phyloP scores from a whole-genome alignment of 2,113 vertebrate genomes.

The Cyanoramphus novaezelandiae region DNA sequence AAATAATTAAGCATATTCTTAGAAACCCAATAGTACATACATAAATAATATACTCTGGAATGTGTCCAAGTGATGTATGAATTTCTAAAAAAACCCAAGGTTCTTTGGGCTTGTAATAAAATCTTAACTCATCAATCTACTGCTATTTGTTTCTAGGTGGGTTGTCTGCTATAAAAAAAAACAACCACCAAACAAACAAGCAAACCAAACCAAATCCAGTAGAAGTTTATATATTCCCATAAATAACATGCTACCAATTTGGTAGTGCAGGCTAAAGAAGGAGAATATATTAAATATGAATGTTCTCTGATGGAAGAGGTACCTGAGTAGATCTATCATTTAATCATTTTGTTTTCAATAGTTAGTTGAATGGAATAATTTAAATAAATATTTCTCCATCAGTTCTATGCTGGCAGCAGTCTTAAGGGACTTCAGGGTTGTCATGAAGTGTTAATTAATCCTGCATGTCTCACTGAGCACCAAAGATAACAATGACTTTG shows the following conservation, averaged over 20 bases:
- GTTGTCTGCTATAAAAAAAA: not conserved
- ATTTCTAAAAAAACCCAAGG: not conserved
- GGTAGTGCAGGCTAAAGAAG: not conserved
- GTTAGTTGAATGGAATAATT: not conserved
- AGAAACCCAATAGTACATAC: not conserved
- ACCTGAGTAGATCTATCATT: not conserved
- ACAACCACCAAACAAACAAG: not conserved
- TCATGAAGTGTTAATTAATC: not conserved
- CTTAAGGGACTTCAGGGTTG: not conserved
- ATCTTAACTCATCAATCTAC: not conserved
- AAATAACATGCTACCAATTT: not conserved
- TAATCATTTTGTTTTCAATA: not conserved
- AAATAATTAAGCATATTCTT: not conserved
- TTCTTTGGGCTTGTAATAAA: not conserved
- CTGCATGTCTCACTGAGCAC: not conserved
- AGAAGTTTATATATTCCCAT: not conserved
- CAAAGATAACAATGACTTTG: not conserved
- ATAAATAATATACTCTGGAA: not conserved
- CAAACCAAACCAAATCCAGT: not conserved
- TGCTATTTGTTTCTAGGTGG: not conserved
- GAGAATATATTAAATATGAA: not conserved
- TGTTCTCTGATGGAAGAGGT: not conserved
- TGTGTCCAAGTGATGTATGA: not conserved
- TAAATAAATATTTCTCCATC: not conserved
- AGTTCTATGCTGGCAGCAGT: not conserved